Conservation (phyloP, 2,797 vertebrate species). For the Protosalanx chinensis region DNA sequence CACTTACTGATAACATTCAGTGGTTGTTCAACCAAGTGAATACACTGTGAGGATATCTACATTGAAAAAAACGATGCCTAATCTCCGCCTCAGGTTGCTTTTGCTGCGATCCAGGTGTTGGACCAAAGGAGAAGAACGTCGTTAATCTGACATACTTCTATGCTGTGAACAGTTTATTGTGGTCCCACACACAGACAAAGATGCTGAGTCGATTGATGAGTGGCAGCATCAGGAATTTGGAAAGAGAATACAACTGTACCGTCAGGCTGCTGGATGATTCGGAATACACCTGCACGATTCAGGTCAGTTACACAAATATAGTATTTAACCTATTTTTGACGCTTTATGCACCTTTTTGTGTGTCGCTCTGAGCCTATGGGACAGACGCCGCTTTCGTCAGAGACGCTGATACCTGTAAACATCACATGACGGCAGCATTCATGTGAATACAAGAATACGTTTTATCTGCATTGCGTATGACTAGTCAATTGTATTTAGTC, state of each 20-base stretch:
- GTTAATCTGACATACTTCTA: slow-evolving; percentile 57
- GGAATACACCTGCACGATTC: slow-evolving; percentile 95
- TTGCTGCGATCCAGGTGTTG: slow-evolving; percentile 59
- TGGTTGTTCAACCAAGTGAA: slow-evolving; percentile 12
- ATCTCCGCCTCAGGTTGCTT: slow-evolving; percentile 37
- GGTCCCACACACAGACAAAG: slow-evolving; percentile 68
- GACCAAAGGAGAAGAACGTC: slow-evolving; percentile 47
- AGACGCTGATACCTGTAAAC: slow-evolving; percentile 35
- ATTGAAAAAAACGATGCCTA: slow-evolving; percentile 55
- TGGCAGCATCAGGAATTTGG: slow-evolving; percentile 94
- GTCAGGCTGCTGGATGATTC: slow-evolving; percentile 95
- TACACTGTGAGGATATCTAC: slow-evolving; percentile 16
- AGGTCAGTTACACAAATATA: slow-evolving; percentile 74
- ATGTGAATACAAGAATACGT: not conserved
- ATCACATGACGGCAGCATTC: slow-evolving; percentile 36
- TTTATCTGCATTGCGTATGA: slow-evolving; percentile 42
- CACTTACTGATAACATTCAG: slow-evolving; percentile 28
- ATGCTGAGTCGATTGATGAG: slow-evolving; percentile 97
- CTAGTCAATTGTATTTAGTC: not conserved
- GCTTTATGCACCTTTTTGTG: slow-evolving; percentile 18
- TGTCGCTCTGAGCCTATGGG: slow-evolving; percentile 16
- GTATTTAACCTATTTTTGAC: slow-evolving; percentile 6
- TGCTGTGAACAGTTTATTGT: slow-evolving; percentile 49
- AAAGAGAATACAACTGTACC: slow-evolving; percentile 93
- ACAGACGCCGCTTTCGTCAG: slow-evolving; percentile 35